Conservation (phyloP, 2,113 vertebrate species). For the Psophia crepitans region DNA sequence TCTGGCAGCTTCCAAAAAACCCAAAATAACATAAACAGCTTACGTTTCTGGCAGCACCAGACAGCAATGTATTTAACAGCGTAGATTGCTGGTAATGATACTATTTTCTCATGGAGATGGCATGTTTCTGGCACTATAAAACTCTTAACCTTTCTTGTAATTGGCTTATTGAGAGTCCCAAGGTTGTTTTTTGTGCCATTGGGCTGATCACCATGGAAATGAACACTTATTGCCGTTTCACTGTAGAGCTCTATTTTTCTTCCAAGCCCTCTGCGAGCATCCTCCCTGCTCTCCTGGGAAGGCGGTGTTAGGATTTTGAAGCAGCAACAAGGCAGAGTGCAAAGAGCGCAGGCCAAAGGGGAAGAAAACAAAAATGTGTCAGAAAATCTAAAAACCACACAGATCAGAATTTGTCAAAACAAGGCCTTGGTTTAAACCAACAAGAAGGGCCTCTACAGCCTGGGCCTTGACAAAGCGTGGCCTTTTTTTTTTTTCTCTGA, state of each 20-base stretch:
- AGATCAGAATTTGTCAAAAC: conserved; percentile 93
- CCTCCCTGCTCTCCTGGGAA: conserved; percentile 63
- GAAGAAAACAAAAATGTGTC: conserved; percentile 80
- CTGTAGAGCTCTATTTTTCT: conserved; percentile 30
- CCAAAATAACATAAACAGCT: conserved; percentile 46
- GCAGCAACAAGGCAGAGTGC: conserved; percentile 78
- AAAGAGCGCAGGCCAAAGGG: conserved; percentile 84
- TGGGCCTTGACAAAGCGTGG: conserved; percentile 84
- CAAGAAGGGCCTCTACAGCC: conserved; percentile 81
- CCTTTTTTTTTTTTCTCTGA: conserved; percentile 72
- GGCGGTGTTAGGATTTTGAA: conserved; percentile 75
- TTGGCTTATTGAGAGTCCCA: conserved; percentile 65
- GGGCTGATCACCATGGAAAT: conserved; percentile 68
- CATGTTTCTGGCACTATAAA: conserved; percentile 68
- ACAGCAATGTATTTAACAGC: conserved; percentile 47
- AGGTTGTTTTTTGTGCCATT: conserved; percentile 56
- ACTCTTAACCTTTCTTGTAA: conserved; percentile 68
- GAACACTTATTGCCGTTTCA: conserved; percentile 52
- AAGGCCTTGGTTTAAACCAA: conserved; percentile 90
- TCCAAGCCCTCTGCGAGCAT: conserved; percentile 18
- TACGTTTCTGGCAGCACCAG: conserved; percentile 52
- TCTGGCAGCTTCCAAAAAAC: conserved; percentile 28
- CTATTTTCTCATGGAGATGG: conserved; percentile 67
- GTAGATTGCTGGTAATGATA: conserved; percentile 46
- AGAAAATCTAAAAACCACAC: conserved; percentile 83